Evolutionary conservation across 2,113 vertebrate species (phyloP), one percentile per base, ranked within the genome.

Genomic region (Melanostigma gelatinosum): DNA sequence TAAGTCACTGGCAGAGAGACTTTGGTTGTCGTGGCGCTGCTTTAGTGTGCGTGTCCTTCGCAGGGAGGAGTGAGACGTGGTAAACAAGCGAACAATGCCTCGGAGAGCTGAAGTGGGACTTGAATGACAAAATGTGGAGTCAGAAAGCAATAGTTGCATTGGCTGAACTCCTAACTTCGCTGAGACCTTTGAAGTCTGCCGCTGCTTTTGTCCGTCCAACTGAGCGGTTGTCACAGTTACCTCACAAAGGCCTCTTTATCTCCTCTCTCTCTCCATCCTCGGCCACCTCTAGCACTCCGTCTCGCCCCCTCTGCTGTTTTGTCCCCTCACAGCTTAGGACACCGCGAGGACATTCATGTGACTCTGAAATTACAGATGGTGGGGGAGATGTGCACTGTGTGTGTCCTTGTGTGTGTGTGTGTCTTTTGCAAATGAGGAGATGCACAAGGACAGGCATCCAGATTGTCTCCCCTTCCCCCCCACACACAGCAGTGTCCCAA

Each of bases 181-280:
- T 9, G 6, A 82, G 76, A 80, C 60, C 34, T 70, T 87, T 88
- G 74, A 88, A 77, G 82, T 80, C 62, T 78, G 52, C 60, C 72
- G 32, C 27, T 63, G 71, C 46, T 76, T 68, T 88, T 8, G 58
- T 81, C 75, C 75, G 60, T 82, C 62, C 8, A 62, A 70, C 62
- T 72, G 60, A 86, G 72, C 71, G 68, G 88, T 90, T 86, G 82
- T 86, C 82, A 87, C 63, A 67, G 90, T 90, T 84, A 92, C 88
- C 75, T 87, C 80, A 92, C 91, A 93, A 92, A 90, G 90, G 68
- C 79, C 68, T 89, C 90, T 92, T 93, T 92, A 78, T 93, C 55
- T 72, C 12, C 73, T 61, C 20, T 64, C 42, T 63, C 69, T n/a
- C 61, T 22, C 46, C 50, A 46, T 72, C 46, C 52, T 61, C 63